These are phyloP conservation scores for Pachymerium ferrugineum DNA, from an alignment of 2,888 invertebrate species.

Conservation along the genomic window DNA sequence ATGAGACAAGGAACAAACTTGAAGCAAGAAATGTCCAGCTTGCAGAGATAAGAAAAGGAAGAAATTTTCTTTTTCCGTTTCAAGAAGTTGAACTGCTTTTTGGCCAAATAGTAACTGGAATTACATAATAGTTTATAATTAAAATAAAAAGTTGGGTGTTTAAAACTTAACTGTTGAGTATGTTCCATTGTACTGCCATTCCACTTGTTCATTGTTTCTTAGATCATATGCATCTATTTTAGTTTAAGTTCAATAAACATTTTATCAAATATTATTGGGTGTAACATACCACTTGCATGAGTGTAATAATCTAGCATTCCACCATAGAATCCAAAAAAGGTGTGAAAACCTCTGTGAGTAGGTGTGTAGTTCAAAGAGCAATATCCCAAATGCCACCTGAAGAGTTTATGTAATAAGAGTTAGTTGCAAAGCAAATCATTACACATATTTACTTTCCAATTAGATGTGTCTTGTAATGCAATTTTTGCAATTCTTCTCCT, in stretches of 20 bases:
- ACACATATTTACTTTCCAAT: background rate
- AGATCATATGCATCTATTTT: too few species aligned
- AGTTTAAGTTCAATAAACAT: too few species aligned
- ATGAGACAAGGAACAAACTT: too few species aligned
- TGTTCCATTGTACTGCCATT: conserved; percentile 29
- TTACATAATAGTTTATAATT: background rate
- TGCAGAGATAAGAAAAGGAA: conserved; percentile 45
- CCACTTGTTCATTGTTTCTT: conserved; percentile 34
- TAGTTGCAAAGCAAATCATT: background rate
- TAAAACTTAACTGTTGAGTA: conserved; percentile 25
- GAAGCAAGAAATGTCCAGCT: conserved; percentile 43
- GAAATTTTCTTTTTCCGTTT: conserved; percentile 39
- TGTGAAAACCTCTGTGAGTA: conserved; percentile 1
- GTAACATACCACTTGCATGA: too few species aligned
- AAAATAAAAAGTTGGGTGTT: background rate
- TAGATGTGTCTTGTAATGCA: background rate
- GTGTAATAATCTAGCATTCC: background rate
- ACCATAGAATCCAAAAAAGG: background rate
- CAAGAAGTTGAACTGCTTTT: conserved; percentile 38
- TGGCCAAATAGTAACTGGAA: conserved; percentile 38
- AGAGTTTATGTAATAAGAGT: background rate
- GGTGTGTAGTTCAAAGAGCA: conserved; percentile 7
- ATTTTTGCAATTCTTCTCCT: background rate
- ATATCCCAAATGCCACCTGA: conserved; percentile 27
- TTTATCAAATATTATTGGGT: too few species aligned